Evolutionary conservation across 2,113 vertebrate genomes (phyloP), one percentile per base, ranked within the genome.

Genomic region (Pseudopodoces humilis): DNA sequence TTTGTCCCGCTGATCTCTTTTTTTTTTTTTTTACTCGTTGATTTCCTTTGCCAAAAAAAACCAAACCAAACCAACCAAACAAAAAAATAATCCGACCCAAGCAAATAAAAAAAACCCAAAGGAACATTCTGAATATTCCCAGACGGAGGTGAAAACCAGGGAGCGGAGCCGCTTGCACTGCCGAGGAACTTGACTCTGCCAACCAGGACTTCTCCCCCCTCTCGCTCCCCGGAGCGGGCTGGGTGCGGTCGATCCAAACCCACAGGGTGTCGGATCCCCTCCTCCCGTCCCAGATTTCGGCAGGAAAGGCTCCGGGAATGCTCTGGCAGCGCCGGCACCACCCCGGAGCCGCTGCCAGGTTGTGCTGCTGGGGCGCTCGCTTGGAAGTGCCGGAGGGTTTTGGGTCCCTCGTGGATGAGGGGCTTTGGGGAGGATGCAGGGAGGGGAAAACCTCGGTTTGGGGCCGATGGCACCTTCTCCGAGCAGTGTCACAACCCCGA

Each of bases 121-220:
- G n/a, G 52, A 68, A 30, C 24, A 7, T 58, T 46, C 13, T 3
- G 39, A 56, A 37, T 28, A 9, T 78, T 83, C 63, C 78, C 16
- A 1, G 33, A 9, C 2, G 4, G 47, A 87, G 15, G 71, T 94
- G 67, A 67, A 72, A 72, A 80, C 89, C 92, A 53, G 81, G 81
- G 76, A 90, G 91, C 76, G 28, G 76, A 81, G 64, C 62, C 27
- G 21, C 76, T 88, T 86, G 91, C 83, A 24, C 94, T 85, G 92
- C 94, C 53, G 58, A 97, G 91, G 97, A 98, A 97, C 97, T 97
- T 96, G 96, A 97, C 98, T 98, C 97, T 98, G 98, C 98, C 98
- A 97, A 90, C 97, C 97, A 91, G 97, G 97, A 96, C 96, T 96
- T 69, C 95, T 94, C 77, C 86, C 76, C 87, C 20, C 91, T 91